phyloP scores from a whole-genome alignment of 2,113 vertebrate genomes.

The Hippocampus abdominalis region DNA sequence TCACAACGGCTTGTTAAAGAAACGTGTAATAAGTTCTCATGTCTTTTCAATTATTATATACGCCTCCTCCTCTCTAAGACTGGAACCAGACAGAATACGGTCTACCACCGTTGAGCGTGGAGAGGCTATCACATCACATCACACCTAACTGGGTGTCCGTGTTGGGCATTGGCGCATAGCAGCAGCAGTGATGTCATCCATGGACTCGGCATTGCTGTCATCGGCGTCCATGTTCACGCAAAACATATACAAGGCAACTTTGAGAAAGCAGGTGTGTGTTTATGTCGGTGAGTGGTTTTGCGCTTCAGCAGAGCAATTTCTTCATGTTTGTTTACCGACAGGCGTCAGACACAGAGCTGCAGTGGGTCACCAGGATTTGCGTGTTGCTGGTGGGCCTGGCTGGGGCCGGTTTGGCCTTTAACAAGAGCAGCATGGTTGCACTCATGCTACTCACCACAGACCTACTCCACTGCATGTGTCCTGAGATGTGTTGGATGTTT shows the following conservation, averaged over 20 bases:
- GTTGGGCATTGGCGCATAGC: conserved; percentile 50
- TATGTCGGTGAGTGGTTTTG: not conserved
- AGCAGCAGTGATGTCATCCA: conserved; percentile 57
- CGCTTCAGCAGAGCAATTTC: too few relatives aligned
- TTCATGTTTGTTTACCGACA: conserved; percentile 29
- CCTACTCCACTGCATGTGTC: conserved; percentile 68
- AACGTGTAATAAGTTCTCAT: too few relatives aligned
- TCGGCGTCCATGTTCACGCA: conserved; percentile 60
- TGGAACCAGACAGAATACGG: conserved; percentile 80
- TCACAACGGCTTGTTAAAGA: too few relatives aligned
- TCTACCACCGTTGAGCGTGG: conserved; percentile 70
- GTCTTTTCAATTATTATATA: too few relatives aligned
- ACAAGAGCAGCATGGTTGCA: conserved; percentile 63
- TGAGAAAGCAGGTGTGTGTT: conserved; percentile 71
- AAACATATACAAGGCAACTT: conserved; percentile 67
- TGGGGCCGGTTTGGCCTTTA: conserved; percentile 69
- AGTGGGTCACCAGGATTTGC: conserved; percentile 68
- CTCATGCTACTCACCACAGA: conserved; percentile 74
- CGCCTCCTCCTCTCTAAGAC: conserved; percentile 54
- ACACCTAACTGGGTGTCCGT: conserved; percentile 67
- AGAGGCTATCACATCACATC: too few relatives aligned
- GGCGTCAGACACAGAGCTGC: conserved; percentile 71
- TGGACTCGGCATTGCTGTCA: conserved; percentile 55
- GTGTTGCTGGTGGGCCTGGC: conserved; percentile 58
- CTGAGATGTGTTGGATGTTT: too few relatives aligned